Evolutionary conservation across 2,797 vertebrate species (phyloP).

Genomic region (Notamacropus eugenii): DNA sequence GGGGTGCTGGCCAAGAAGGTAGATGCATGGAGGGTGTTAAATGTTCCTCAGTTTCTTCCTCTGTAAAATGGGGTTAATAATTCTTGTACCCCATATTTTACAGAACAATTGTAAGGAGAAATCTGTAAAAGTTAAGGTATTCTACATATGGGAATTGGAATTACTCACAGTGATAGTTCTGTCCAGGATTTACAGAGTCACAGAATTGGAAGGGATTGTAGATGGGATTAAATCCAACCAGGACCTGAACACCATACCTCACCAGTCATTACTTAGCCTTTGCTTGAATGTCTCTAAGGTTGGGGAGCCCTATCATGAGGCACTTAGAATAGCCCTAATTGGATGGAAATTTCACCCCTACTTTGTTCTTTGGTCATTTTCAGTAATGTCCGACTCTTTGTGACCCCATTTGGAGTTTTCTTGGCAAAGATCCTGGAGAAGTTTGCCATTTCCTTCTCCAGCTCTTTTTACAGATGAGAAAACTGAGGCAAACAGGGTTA

Average conservation of each 20-base stretch:
- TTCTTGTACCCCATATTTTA: neutral
- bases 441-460: neutral
- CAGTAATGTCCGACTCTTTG: neutral
- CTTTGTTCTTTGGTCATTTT: neutral
- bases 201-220: neutral
- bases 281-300: neutral
- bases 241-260: neutral
- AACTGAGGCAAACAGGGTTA: neutral
- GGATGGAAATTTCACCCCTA: neutral
- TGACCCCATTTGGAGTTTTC: neutral
- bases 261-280: neutral
- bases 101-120: neutral
- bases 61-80: neutral
- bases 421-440: neutral
- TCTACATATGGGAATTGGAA: neutral
- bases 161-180: neutral
- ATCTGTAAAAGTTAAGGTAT: neutral
- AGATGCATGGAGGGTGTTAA: neutral
- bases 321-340: neutral
- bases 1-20: neutral
- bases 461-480: neutral
- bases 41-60: neutral
- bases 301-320: neutral
- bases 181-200: neutral
- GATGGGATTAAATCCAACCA: neutral